phyloP scores from a whole-genome alignment of 2,888 invertebrate species.

The Andrena camellia region DNA sequence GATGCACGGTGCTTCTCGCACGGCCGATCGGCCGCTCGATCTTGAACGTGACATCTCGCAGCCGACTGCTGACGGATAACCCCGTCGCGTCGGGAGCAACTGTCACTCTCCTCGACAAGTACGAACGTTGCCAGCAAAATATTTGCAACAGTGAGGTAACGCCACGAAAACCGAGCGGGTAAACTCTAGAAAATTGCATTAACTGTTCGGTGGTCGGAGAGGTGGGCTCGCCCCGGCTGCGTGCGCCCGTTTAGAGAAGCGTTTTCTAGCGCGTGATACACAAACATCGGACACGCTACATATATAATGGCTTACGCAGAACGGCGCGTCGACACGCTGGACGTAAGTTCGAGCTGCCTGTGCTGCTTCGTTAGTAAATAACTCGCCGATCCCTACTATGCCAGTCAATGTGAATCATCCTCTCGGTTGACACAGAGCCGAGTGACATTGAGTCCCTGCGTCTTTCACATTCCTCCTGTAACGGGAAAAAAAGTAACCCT shows the following conservation, averaged over 20 bases:
- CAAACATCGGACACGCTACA: background rate
- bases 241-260: slow-evolving; percentile 12
- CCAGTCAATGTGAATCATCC: slow-evolving; percentile 51
- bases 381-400: slow-evolving; percentile 16
- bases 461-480: slow-evolving; percentile 1
- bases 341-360: slow-evolving; percentile 51
- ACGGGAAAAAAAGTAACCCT: slow-evolving; percentile 20
- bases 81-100: slow-evolving; percentile 25
- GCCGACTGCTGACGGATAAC: slow-evolving; percentile 11
- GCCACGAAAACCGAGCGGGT: slow-evolving; percentile 34
- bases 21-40: slow-evolving; percentile 24
- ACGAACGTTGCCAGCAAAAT: slow-evolving; percentile 58
- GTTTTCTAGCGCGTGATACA: background rate
- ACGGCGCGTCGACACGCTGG: slow-evolving; percentile 29
- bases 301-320: slow-evolving; percentile 50
- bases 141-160: slow-evolving; percentile 58
- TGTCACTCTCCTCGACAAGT: slow-evolving; percentile 59
- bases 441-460: slow-evolving; percentile 43
- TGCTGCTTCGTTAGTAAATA: slow-evolving; percentile 44
- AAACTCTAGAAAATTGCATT: slow-evolving; percentile 53
- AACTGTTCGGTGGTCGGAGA: slow-evolving; percentile 12
- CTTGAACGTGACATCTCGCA: slow-evolving; percentile 32
- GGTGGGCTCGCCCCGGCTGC: slow-evolving; percentile 14
- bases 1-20: slow-evolving; percentile 20
- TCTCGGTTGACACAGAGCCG: slow-evolving; percentile 22